Conservation (phyloP, 2,113 vertebrate genomes). For the Hypocryptadius cinnamomeus region DNA sequence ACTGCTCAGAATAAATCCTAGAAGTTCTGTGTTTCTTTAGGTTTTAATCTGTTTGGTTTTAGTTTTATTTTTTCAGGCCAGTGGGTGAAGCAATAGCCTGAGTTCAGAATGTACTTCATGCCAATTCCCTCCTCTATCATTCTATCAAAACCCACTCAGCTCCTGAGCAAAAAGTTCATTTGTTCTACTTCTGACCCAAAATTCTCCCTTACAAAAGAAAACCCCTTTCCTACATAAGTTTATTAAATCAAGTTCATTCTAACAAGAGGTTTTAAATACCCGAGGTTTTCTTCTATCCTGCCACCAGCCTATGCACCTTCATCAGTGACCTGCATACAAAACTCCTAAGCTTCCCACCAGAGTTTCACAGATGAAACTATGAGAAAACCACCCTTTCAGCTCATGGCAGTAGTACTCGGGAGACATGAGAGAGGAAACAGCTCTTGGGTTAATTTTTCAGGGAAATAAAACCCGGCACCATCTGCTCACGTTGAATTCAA, state of each 20-base stretch:
- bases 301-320: neutral
- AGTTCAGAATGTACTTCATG: neutral
- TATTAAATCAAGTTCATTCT: neutral
- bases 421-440: neutral
- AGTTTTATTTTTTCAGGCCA: neutral
- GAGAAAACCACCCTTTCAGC: neutral
- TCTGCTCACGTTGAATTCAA: neutral
- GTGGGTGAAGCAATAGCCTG: neutral
- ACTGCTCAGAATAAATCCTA: neutral
- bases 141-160: neutral
- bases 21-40: neutral
- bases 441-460: neutral
- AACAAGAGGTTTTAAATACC: neutral
- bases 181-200: neutral
- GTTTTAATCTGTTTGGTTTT: neutral
- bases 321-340: neutral
- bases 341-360: neutral
- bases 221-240: neutral
- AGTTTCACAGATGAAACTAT: neutral
- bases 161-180: neutral
- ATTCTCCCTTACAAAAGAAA: neutral
- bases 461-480: neutral
- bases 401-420: neutral
- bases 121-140: neutral
- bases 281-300: neutral